Conservation (phyloP, 1,140 invertebrate genomes). For the Cydia pomonella region DNA sequence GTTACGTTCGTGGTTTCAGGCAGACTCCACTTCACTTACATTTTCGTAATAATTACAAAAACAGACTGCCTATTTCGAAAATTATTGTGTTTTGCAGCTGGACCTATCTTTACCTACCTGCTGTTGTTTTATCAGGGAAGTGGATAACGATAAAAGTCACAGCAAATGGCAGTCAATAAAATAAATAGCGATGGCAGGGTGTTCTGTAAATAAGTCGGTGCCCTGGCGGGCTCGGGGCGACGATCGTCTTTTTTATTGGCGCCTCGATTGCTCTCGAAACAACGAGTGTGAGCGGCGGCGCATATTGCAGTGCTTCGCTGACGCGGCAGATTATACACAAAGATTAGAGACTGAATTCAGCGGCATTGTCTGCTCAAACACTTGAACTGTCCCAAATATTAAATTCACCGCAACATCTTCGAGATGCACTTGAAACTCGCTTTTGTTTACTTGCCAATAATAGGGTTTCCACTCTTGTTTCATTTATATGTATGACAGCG, state of each 20-base stretch:
- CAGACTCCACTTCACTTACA: not conserved
- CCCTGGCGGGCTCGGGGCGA: constrained; percentile 62
- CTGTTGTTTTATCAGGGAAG: constrained; percentile 71
- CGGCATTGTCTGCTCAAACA: constrained; percentile 50
- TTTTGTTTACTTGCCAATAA: constrained; percentile 26
- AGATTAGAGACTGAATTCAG: constrained; percentile 71
- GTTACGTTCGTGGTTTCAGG: too few relatives aligned
- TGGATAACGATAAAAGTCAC: constrained; percentile 77
- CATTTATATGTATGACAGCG: constrained; percentile 32
- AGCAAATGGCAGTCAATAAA: constrained; percentile 80
- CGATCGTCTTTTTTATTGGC: constrained; percentile 80
- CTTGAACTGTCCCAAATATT: constrained; percentile 36
- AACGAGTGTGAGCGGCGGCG: constrained; percentile 60
- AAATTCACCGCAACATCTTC: constrained; percentile 31
- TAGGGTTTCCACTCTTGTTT: constrained; percentile 14
- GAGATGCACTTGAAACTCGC: constrained; percentile 13
- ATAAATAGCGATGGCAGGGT: constrained; percentile 79
- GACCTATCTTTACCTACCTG: constrained; percentile 57
- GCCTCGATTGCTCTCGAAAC: constrained; percentile 78
- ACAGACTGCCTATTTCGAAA: not conserved
- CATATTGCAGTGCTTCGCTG: constrained; percentile 64
- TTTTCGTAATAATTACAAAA: too few relatives aligned
- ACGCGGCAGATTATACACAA: constrained; percentile 67
- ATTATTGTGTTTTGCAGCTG: constrained; percentile 35
- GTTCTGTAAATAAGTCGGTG: constrained; percentile 80